Evolutionary conservation across 2,113 vertebrate genomes (phyloP), one percentile per base, ranked within the genome.

Genomic region (Crotalus horridus): DNA sequence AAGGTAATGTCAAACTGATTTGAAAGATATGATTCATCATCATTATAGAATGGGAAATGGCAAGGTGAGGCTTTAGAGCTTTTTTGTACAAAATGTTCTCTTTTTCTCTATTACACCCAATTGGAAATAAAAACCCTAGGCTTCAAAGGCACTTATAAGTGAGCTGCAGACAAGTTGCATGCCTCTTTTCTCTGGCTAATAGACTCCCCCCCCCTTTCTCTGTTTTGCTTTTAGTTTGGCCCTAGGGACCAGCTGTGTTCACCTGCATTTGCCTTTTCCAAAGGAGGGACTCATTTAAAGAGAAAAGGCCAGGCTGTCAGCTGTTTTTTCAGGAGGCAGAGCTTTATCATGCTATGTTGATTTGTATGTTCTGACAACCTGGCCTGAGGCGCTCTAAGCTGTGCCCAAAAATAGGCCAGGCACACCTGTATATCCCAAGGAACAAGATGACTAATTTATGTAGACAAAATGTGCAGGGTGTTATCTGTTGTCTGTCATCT

Each of bases 401-500:
- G 51, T 69, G 86, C 89, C 89, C 86, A 87, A 89, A 81, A 91
- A 51, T 91, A 87, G 46, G 23, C 86, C 24, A 46, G 92, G 54
- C 61, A 87, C 43, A 87, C 53, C 43, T 53, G 6, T 9, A 91
- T 92, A 85, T 0, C 33, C 4, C 87, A 89, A 56, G 46, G 85
- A 93, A 81, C 1, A 4, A 56, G 91, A 93, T 61, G 87, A 86
- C 29, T 87, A 90, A 94, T 86, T 61, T 92, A 88, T 64, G 94
- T 3, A 1, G 95, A 90, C 74, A 95, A 95, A 95, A 93, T 54
- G 33, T 43, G 85, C 24, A 93, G 89, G 74, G 94, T 93, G 93
- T 93, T 91, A 96, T 93, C 93, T 94, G 64, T 69, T 87, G 88
- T 95, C 92, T 92, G 93, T 89, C 69, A 94, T 95, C 94, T 94